phyloP scores from a whole-genome alignment of 2,797 vertebrate species.

The Eospalax fontanierii region DNA sequence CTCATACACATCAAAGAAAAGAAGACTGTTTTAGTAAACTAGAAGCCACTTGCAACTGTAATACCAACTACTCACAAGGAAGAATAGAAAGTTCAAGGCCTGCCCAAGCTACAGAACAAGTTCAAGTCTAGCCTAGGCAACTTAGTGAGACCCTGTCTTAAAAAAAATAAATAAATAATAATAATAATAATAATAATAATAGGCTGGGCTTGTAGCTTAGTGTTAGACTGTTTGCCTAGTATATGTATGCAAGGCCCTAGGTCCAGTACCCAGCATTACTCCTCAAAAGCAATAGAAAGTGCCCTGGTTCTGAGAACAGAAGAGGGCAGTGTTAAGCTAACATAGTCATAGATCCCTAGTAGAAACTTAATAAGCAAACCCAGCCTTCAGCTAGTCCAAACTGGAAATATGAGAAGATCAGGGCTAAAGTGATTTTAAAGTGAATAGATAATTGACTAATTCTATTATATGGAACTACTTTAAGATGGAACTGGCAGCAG shows the following conservation, averaged over 20 bases:
- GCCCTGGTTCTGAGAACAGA: neutral
- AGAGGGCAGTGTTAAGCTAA: conserved; percentile 52
- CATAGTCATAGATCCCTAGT: neutral
- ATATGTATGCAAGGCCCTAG: neutral
- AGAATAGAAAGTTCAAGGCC: neutral
- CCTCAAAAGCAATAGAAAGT: neutral
- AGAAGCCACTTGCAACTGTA: neutral
- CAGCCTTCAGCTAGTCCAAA: neutral
- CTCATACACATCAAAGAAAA: no score
- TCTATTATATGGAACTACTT: neutral
- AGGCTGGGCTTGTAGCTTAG: neutral
- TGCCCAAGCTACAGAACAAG: neutral
- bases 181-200: no score
- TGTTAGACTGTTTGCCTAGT: neutral
- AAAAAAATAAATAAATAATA: neutral
- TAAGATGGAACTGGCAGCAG: conserved; percentile 4
- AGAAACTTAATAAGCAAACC: conserved; percentile 1
- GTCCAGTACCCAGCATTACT: no score
- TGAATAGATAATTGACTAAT: conserved; percentile 4
- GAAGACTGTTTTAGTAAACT: neutral
- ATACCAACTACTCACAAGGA: neutral
- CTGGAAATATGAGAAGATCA: neutral
- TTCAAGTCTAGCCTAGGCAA: neutral
- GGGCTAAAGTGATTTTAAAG: conserved; percentile 16
- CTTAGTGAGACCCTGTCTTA: neutral